Evolutionary conservation across 2,888 invertebrate species (phyloP).

Genomic region (Leistus spinibarbis): DNA sequence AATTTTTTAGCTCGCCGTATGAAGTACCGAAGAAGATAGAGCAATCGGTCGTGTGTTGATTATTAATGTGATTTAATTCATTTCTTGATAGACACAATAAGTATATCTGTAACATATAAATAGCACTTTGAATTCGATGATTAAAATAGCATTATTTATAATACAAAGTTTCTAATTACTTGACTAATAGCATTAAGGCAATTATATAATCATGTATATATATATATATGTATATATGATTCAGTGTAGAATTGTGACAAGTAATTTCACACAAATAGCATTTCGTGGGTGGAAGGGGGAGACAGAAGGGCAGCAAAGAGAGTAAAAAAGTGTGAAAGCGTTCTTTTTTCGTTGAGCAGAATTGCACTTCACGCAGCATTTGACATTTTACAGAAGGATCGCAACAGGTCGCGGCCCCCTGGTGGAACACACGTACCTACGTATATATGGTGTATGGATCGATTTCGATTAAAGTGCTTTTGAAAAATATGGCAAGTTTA

Average conservation of each 20-base stretch:
- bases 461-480: conserved; percentile 58
- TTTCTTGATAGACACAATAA: no score
- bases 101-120: no score
- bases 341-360: conserved; percentile 29
- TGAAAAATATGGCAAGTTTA: conserved; percentile 53
- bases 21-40: no score
- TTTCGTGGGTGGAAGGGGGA: not conserved
- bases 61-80: no score
- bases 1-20: no score
- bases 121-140: no score
- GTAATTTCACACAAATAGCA: conserved; percentile 23
- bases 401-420: conserved; percentile 54
- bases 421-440: not conserved
- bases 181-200: not conserved
- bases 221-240: not conserved
- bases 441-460: conserved; percentile 50
- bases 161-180: not conserved
- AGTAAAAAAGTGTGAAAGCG: conserved; percentile 31
- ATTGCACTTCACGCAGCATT: conserved; percentile 39
- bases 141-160: not conserved
- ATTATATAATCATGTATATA: not conserved
- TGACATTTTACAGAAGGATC: conserved; percentile 48
- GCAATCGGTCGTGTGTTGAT: no score
- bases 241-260: conserved; percentile 17
- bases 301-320: not conserved